Evolutionary conservation across 2,888 invertebrate species (phyloP).

Genomic region (Nemotelus pantherinus): DNA sequence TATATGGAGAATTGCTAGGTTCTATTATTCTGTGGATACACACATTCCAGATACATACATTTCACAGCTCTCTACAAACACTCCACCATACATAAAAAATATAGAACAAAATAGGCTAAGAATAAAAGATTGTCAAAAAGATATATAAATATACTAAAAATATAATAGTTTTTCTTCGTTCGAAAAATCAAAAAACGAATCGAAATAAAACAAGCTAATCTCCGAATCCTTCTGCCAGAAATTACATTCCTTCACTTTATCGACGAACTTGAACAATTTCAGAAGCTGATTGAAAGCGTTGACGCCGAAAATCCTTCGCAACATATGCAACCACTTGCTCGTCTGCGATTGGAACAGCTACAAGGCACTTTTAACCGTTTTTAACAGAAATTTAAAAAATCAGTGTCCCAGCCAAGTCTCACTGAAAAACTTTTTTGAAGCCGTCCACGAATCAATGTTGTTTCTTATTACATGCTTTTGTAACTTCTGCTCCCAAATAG

Average conservation of each 20-base stretch:
- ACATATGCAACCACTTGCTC: constrained; percentile 2
- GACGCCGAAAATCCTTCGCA: background rate
- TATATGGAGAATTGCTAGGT: no score
- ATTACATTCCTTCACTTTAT: constrained; percentile 23
- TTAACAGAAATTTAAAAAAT: background rate
- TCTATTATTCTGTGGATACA: no score
- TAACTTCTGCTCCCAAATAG: constrained; percentile 10
- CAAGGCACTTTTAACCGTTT: background rate
- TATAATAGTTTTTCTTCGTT: no score
- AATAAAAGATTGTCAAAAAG: no score
- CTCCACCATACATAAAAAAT: background rate
- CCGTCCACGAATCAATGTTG: constrained; percentile 6
- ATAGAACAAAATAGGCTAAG: no score
- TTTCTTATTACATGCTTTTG: background rate
- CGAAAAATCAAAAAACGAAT: constrained; percentile 27
- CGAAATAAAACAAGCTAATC: constrained; percentile 18
- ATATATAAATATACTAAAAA: no score
- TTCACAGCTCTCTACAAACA: no score
- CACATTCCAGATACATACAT: no score
- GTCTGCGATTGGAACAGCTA: background rate
- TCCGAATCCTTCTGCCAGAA: constrained; percentile 10
- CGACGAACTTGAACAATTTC: constrained; percentile 24
- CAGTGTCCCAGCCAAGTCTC: background rate
- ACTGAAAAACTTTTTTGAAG: constrained; percentile 9
- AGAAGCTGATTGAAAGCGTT: constrained; percentile 25